Evolutionary conservation across 2,888 invertebrate genomes (phyloP).

Genomic region (Drosophila lutescens): DNA sequence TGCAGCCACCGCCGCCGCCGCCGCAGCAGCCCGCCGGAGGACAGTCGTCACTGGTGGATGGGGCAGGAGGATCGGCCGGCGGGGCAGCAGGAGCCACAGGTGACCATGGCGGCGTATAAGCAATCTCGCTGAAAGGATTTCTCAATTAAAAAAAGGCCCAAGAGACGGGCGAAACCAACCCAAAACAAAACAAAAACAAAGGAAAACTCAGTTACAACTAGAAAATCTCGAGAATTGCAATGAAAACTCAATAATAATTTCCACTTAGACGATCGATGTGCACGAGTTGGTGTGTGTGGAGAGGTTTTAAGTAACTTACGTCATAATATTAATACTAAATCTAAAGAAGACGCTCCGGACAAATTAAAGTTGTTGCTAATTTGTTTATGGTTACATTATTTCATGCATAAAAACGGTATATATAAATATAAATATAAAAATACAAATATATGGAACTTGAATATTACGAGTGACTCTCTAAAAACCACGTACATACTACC

Average conservation of each 20-base stretch:
- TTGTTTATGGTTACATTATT: conserved; percentile 83
- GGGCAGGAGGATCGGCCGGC: conserved; percentile 48
- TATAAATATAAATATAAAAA: conserved; percentile 48
- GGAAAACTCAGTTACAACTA: conserved; percentile 59
- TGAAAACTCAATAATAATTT: conserved; percentile 48
- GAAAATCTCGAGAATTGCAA: conserved; percentile 57
- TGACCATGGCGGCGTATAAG: conserved; percentile 73
- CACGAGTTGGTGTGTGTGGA: conserved; percentile 29
- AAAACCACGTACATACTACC: conserved; percentile 26
- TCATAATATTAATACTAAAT: conserved; percentile 59
- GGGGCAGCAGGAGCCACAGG: conserved; percentile 41
- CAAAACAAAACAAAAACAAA: conserved; percentile 21
- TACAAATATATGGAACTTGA: conserved; percentile 46
- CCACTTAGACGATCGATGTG: conserved; percentile 49
- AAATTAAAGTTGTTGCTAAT: conserved; percentile 77
- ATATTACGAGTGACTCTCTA: conserved; percentile 33
- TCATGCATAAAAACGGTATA: conserved; percentile 68
- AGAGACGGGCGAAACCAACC: conserved; percentile 1
- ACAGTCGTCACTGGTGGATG: conserved; percentile 78
- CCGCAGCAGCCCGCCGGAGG: conserved; percentile 86
- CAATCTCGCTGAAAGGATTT: conserved; percentile 48
- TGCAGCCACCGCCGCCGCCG: conserved; percentile 85
- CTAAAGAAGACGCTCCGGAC: conserved; percentile 74
- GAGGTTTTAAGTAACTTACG: conserved; percentile 57
- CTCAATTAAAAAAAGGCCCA: conserved; percentile 38